A percentile compares a stretch with the other conserved stretches of the same genome.
Evolutionary conservation across 1,140 invertebrate genomes (phyloP).

Genomic region (Uloborus diversus): DNA sequence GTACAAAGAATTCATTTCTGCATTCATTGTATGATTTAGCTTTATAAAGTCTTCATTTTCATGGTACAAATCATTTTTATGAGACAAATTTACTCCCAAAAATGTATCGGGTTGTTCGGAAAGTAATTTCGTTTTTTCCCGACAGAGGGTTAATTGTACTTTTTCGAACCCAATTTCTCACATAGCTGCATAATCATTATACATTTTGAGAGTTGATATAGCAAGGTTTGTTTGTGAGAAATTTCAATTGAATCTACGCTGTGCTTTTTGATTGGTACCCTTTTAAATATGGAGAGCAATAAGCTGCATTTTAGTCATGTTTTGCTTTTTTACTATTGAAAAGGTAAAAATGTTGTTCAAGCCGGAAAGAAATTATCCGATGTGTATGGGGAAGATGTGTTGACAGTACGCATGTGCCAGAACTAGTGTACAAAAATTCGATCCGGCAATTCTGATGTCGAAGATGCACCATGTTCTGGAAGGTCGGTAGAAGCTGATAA

Average conservation of each 20-base stretch:
- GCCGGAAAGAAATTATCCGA: background rate
- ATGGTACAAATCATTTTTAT: no score
- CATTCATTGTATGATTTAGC: no score
- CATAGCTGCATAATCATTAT: background rate
- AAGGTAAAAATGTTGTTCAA: background rate
- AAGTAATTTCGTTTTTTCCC: no score
- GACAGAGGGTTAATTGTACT: background rate
- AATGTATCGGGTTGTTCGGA: no score
- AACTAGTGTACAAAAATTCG: background rate
- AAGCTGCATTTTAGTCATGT: background rate
- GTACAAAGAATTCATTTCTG: no score
- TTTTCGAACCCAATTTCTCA: background rate
- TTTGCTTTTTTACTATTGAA: background rate
- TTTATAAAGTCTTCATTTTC: no score
- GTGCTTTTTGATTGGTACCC: background rate
- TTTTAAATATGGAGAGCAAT: background rate
- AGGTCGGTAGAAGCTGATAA: background rate
- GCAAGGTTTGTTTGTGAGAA: background rate
- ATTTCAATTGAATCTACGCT: background rate
- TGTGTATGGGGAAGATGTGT: background rate
- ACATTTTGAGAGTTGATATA: background rate
- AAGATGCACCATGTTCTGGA: background rate
- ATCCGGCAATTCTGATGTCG: constrained; percentile 1
- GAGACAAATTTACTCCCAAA: no score
- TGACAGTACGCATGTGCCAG: background rate